Percentiles rank a stretch among this genome's conserved stretches.
Evolutionary conservation across 1,140 invertebrate species (phyloP).

Genomic region (Aphaenogaster rudis): DNA sequence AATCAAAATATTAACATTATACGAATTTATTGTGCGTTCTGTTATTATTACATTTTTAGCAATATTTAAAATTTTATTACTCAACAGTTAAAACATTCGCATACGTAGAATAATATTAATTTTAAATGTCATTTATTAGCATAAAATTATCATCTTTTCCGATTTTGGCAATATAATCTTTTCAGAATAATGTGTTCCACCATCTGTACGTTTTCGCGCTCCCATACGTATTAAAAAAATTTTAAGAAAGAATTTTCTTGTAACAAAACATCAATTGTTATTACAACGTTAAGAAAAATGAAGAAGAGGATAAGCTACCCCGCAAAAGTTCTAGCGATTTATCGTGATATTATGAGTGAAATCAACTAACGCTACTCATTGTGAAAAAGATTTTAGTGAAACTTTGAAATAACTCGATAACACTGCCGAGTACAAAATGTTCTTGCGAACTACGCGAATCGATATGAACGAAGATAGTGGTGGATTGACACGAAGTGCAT

Average conservation of each 20-base stretch:
- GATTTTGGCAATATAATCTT: slow-evolving; percentile 1
- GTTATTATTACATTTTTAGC: background rate
- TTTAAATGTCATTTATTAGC: background rate
- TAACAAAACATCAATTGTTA: background rate
- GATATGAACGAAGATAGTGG: slow-evolving; percentile 31
- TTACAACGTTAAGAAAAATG: background rate
- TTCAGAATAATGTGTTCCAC: background rate
- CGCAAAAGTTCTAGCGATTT: background rate
- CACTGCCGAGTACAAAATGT: slow-evolving; percentile 40
- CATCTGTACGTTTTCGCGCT: background rate
- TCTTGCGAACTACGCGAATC: slow-evolving; percentile 24
- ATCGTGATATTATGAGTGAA: slow-evolving; percentile 7
- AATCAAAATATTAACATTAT: background rate
- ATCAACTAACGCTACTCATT: background rate
- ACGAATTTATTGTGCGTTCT: background rate
- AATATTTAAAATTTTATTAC: slow-evolving; percentile 20
- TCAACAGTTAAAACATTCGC: background rate
- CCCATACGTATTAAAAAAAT: background rate
- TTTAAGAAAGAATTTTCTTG: background rate
- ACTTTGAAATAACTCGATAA: background rate
- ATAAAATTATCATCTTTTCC: slow-evolving; percentile 6
- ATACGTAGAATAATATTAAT: background rate
- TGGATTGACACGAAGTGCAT: slow-evolving; percentile 48
- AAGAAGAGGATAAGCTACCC: background rate
- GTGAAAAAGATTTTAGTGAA: slow-evolving; percentile 31